phyloP scores from a whole-genome alignment of 1,140 invertebrate genomes.

The Lanistes nyassanus region DNA sequence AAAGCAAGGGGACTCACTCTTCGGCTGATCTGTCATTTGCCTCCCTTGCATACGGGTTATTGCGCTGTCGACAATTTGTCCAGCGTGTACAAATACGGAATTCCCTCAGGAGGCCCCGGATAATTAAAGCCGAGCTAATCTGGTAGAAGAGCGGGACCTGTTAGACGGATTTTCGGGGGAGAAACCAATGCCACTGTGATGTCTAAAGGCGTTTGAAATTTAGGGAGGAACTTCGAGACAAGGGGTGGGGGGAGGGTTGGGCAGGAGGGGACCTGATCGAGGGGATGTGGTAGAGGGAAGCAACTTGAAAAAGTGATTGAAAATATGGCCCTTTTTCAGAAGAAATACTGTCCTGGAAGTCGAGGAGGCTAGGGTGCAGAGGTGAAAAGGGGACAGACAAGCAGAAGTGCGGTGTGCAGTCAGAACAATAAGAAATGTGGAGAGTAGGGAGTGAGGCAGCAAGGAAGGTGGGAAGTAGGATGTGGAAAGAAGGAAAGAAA shows the following conservation, averaged over 20 bases:
- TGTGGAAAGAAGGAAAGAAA: not conserved
- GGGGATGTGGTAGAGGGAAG: not conserved
- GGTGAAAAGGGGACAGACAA: not conserved
- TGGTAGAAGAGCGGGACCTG: slow-evolving; percentile 3
- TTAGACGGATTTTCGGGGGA: not conserved
- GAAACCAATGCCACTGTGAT: no score
- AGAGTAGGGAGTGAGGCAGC: not conserved
- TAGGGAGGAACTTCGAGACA: not conserved
- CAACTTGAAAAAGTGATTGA: not conserved
- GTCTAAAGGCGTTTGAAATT: no score
- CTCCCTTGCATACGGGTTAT: slow-evolving; percentile 7
- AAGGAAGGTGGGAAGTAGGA: not conserved
- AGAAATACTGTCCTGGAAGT: no score
- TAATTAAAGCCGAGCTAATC: slow-evolving; percentile 8
- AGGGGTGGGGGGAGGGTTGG: not conserved
- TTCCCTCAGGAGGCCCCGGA: slow-evolving; percentile 5
- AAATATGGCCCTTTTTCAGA: not conserved
- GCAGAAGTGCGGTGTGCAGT: not conserved
- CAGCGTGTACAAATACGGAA: slow-evolving; percentile 13
- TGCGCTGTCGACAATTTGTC: slow-evolving; percentile 11
- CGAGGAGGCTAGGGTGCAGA: no score
- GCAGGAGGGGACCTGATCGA: not conserved
- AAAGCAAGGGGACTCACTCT: slow-evolving; percentile 9
- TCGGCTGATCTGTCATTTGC: not conserved
- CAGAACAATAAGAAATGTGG: not conserved